Percentiles rank a stretch among this genome's conserved stretches.
Evolutionary conservation across 2,888 invertebrate species (phyloP).

Genomic region (Thecophora atra): DNA sequence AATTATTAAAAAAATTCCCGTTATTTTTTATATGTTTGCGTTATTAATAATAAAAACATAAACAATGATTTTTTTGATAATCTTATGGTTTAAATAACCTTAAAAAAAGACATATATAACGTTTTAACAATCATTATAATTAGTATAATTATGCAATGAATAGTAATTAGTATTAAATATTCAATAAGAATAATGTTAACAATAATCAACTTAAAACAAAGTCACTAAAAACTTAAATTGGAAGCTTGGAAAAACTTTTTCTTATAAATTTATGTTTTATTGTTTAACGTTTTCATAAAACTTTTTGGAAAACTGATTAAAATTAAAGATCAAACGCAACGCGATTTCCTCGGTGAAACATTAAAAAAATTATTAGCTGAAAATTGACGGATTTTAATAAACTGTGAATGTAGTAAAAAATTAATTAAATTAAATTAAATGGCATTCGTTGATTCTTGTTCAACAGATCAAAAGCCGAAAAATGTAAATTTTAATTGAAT

Average conservation of each 20-base stretch:
- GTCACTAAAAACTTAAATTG: not conserved
- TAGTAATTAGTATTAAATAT: slow-evolving; percentile 8
- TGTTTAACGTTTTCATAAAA: slow-evolving; percentile 5
- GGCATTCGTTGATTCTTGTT: not conserved
- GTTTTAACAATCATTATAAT: too few relatives aligned
- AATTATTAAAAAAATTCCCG: not conserved
- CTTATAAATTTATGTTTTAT: slow-evolving; percentile 13
- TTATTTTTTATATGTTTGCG: not conserved
- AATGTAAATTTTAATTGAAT: too few relatives aligned
- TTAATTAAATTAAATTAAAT: not conserved
- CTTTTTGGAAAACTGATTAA: not conserved
- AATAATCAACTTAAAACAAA: slow-evolving; percentile 5
- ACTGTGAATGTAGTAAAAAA: slow-evolving; percentile 6
- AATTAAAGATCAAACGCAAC: too few relatives aligned
- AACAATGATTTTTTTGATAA: not conserved
- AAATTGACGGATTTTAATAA: not conserved
- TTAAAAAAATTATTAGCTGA: too few relatives aligned
- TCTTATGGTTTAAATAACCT: too few relatives aligned
- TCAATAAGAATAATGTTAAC: slow-evolving; percentile 28
- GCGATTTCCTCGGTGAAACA: not conserved
- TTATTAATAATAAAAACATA: too few relatives aligned
- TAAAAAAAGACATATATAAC: too few relatives aligned
- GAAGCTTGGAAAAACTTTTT: not conserved
- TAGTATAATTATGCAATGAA: not conserved
- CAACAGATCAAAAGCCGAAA: too few relatives aligned